Evolutionary conservation across 2,888 invertebrate species (phyloP), one percentile per base, ranked within the genome.

Genomic region (Ctena decussata): DNA sequence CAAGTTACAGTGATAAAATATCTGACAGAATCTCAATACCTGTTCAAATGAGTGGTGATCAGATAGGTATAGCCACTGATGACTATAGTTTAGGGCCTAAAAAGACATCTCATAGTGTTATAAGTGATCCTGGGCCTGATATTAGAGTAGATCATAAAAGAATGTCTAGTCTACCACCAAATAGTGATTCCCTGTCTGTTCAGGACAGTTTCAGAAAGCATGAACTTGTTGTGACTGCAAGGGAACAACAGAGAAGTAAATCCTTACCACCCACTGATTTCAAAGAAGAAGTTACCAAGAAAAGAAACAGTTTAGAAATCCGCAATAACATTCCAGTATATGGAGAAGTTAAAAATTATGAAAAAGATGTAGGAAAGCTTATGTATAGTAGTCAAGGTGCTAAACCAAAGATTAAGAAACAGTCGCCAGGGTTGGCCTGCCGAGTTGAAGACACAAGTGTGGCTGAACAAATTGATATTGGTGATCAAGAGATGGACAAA

Each of bases 341-440:
- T 60, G 93, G 93, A 32, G 94, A 94, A 85, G 92, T 94, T 3
- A 95, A 95, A 85, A 91, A 86, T 77, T 95, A 94, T 86, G 93
- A 94, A 72, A 93, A 92, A 70, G 93, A 93, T 72, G 80, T 89
- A 82, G 89, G 84, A 74, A 91, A 87, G 77, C 83, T 90, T 0
- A 90, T 86, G 21, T 93, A 89, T 76, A 92, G 80, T 85, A 84
- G 86, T 49, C 93, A 93, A 70, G 93, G 94, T 37, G 93, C 93
- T 72, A 94, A 94, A 80, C 94, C 95, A 49, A 94, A 93, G 83
- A 94, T 95, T 77, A 83, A 90, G 44, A 95, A 95, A 84, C 94
- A 95, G 85, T 95, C 95, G 2, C 95, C 95, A 49, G 95, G 95
- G n/a, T 85, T 95, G 37, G 95, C 95, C 5, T 91, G 94, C 69